Percentiles rank a stretch among this genome's conserved stretches.
phyloP scores from a whole-genome alignment of 2,888 invertebrate species.

The Tryphoninae sp. region DNA sequence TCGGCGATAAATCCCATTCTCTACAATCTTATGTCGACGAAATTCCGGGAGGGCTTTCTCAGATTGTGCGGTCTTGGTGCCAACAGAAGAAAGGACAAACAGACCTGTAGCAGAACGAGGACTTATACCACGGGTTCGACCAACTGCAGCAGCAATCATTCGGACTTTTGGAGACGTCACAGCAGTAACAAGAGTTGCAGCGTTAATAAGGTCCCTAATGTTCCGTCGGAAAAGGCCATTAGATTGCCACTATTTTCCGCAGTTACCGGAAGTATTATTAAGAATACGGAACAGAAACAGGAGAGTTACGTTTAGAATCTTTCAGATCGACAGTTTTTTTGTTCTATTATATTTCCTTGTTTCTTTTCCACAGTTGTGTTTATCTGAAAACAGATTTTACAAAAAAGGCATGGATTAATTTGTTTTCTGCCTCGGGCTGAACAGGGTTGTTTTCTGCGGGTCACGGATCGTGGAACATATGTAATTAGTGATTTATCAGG shows the following conservation, averaged over 20 bases:
- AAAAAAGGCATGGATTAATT: neutral
- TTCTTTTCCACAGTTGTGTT: neutral
- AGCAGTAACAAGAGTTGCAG: conserved; percentile 81
- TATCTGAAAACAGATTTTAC: neutral
- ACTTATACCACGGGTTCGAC: conserved; percentile 76
- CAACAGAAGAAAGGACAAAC: conserved; percentile 68
- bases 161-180: conserved; percentile 84
- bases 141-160: conserved; percentile 76
- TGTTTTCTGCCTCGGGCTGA: conserved; percentile 3
- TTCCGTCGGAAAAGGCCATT: conserved; percentile 68
- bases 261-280: conserved; percentile 70
- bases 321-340: neutral
- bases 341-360: neutral
- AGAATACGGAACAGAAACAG: conserved; percentile 69
- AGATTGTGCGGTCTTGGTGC: conserved; percentile 83
- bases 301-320: conserved; percentile 76
- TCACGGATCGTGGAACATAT: conserved; percentile 6
- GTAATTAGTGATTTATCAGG: conserved; percentile 49
- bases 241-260: conserved; percentile 72
- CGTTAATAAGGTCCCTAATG: conserved; percentile 70
- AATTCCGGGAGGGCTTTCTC: conserved; percentile 92
- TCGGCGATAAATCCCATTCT: conserved; percentile 95
- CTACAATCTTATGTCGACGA: conserved; percentile 95
- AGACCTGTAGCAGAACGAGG: conserved; percentile 69
- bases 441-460: conserved; percentile 26